phyloP scores from a whole-genome alignment of 2,797 vertebrate species.

The Eospalax fontanierii region DNA sequence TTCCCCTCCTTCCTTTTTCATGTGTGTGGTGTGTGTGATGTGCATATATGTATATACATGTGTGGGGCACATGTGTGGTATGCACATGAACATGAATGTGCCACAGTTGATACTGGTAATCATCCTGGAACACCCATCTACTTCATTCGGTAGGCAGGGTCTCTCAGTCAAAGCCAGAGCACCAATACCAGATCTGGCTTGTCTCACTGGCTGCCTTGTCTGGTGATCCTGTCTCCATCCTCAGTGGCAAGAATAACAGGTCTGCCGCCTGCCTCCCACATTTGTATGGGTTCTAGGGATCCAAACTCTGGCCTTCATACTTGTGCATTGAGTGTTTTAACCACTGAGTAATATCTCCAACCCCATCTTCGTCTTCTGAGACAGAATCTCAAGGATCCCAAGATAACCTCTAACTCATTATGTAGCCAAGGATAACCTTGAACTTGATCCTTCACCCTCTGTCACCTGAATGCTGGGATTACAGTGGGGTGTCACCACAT shows the following conservation, averaged over 20 bases:
- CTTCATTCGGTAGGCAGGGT: not conserved
- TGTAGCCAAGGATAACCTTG: not conserved
- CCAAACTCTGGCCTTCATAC: not conserved
- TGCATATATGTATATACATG: not conserved
- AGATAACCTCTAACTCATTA: not conserved
- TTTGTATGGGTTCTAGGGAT: not conserved
- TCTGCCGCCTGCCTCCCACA: too few species aligned
- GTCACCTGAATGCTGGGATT: too few species aligned
- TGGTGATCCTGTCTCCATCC: not conserved
- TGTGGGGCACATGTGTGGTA: not conserved
- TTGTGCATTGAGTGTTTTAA: not conserved
- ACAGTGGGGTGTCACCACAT: not conserved
- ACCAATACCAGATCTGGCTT: too few species aligned
- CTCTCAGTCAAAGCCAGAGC: not conserved
- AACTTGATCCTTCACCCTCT: not conserved
- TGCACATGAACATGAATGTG: not conserved
- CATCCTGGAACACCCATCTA: not conserved
- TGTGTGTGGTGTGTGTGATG: too few species aligned
- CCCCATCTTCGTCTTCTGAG: too few species aligned
- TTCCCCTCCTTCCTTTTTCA: not conserved
- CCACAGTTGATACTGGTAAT: not conserved
- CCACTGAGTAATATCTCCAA: not conserved
- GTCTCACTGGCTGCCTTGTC: not conserved
- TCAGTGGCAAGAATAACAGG: not conserved
- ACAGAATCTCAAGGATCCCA: not conserved